Base-by-base conservation (phyloP, 2,113 vertebrate genomes). In the Probosciger aterrimus region DNA sequence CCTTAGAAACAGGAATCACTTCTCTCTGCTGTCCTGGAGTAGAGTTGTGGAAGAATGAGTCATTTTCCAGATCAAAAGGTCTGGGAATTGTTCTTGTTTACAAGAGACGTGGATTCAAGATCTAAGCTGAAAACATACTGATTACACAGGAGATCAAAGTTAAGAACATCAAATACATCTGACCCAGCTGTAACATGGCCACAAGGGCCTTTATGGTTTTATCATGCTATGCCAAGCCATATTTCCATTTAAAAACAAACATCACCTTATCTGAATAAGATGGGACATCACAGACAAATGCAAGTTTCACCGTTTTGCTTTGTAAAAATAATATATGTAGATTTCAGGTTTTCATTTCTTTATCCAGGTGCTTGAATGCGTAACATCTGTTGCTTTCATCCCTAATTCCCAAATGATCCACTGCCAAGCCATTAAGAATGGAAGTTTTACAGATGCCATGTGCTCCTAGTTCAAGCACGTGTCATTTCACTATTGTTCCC, bases 41-140 rank as follows among this genome's bases (percentile, higher is more conserved):
- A 60, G 87, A 95, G 50, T 50, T 89, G 63, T 96, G 86, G 85
- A 95, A 91, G 77, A 96, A 93, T 96, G 87, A 96, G 83, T 97
- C 89, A 97, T 96, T 96, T 93, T 95, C 64, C 33, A 97, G 96
- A 97, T 97, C 95, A 97, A 97, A 97, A 97, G 88, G 87, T 93
- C 93, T 96, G 88, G 82, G 91, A 93, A 96, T 82, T 85, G 87
- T 90, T 95, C 91, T 50, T 96, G 92, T 95, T 97, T 97, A 95
- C 96, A 85, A 73, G 95, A 96, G 88, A 95, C 0, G 2, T 91
- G 91, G 84, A 95, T 93, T 92, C 80, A 85, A 95, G 93, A 87
- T 95, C 92, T 96, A 95, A 96, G 93, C 92, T 96, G 90, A 94
- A 97, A 97, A 96, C 95, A 88, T 78, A 91, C 81, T 91, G 96